Conservation (phyloP, 2,113 vertebrate genomes). For the Erinaceus europaeus region DNA sequence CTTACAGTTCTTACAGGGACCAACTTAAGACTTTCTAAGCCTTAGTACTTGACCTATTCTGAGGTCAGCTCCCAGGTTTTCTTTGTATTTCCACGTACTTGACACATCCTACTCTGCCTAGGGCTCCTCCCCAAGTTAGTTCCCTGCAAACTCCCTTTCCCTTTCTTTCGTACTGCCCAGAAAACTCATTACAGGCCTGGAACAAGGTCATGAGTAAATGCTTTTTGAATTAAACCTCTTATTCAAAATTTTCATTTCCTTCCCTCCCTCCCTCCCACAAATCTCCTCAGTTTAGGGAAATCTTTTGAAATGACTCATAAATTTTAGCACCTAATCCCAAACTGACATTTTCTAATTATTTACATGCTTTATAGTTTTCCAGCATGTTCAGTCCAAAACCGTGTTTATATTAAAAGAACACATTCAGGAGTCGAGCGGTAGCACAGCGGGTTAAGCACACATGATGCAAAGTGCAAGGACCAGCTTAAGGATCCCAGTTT, state of each 20-base stretch:
- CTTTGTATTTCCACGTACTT: neutral
- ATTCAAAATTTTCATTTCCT: constrained; percentile 36
- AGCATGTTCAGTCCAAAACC: constrained; percentile 32
- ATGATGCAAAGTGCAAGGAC: too few species aligned
- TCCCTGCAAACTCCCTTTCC: constrained; percentile 37
- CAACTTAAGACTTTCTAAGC: neutral
- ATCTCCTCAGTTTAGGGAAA: constrained; percentile 1
- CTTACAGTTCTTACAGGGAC: too few species aligned
- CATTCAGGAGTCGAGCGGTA: too few species aligned
- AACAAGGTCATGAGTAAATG: constrained; percentile 23
- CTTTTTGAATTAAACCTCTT: constrained; percentile 46
- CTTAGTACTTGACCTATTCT: neutral
- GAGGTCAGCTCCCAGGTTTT: neutral
- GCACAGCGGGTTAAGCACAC: too few species aligned
- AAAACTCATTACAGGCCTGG: constrained; percentile 50
- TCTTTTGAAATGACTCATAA: constrained; percentile 40
- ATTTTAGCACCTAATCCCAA: constrained; percentile 43
- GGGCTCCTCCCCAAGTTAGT: constrained; percentile 23
- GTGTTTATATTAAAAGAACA: constrained; percentile 44
- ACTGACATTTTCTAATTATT: constrained; percentile 44
- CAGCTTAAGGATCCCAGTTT: too few species aligned
- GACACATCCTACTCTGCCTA: neutral
- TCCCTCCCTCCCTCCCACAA: neutral
- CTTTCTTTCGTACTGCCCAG: constrained; percentile 2
- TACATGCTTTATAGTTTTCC: constrained; percentile 47